A percentile compares a stretch with the other conserved stretches of the same genome.
Conservation (phyloP, 2,888 invertebrate genomes). For the Azorinus chamasolen region DNA sequence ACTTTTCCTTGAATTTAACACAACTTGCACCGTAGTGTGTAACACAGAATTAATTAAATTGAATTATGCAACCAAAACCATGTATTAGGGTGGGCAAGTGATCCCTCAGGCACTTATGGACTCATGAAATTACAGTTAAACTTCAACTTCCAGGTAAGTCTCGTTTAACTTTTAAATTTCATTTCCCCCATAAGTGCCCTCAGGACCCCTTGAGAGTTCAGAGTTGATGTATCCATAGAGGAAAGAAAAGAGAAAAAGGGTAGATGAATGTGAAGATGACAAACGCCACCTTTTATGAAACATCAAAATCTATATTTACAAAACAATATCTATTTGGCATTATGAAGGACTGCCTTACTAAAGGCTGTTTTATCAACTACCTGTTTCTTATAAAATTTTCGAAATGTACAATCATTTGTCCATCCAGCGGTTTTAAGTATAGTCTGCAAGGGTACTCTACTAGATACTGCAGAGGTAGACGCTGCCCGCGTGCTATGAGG, state of each 20-base stretch:
- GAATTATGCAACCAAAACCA: no score
- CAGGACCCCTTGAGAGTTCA: conserved; percentile 28
- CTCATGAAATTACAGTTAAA: conserved; percentile 31
- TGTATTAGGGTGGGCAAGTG: conserved; percentile 20
- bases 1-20: no score
- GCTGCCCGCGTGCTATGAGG: no score
- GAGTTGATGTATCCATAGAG: conserved; percentile 12
- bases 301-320: background rate
- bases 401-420: conserved; percentile 7
- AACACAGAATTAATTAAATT: no score
- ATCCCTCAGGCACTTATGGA: conserved; percentile 21
- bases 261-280: background rate
- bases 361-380: background rate
- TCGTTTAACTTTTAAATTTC: conserved; percentile 28
- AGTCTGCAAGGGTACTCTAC: conserved; percentile 12
- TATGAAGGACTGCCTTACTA: background rate
- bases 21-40: no score
- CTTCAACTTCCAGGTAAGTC: conserved; percentile 33
- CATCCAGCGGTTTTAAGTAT: conserved; percentile 27
- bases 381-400: conserved; percentile 9
- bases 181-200: conserved; percentile 14
- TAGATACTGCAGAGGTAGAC: background rate
- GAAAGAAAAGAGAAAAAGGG: background rate
- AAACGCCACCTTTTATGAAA: background rate
- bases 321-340: background rate